Evolutionary conservation across 2,113 vertebrate species (phyloP).

Genomic region (Ia io): DNA sequence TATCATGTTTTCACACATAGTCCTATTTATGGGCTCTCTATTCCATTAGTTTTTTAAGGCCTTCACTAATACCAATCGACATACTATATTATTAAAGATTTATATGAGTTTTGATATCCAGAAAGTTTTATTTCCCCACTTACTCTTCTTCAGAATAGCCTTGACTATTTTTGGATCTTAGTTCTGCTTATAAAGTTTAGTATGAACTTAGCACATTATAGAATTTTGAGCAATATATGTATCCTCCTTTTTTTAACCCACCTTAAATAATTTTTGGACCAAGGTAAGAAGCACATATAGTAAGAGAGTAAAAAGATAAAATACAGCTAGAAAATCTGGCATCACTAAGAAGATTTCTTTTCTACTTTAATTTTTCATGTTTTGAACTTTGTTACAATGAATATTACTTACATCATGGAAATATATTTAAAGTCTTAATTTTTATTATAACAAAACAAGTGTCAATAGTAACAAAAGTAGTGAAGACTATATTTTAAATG

Average conservation of each 20-base stretch:
- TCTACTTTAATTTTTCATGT: background rate
- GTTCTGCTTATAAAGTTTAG: conserved; percentile 20
- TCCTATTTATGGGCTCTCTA: background rate
- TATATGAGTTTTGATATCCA: background rate
- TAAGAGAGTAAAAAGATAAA: background rate
- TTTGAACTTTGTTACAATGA: conserved; percentile 1
- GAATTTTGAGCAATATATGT: background rate
- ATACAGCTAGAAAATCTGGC: background rate
- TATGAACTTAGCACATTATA: background rate
- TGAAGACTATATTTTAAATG: background rate
- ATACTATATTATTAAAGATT: background rate
- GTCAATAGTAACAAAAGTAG: background rate
- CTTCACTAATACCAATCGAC: background rate
- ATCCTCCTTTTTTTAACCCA: conserved; percentile 35
- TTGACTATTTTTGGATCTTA: background rate
- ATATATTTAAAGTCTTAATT: conserved; percentile 21
- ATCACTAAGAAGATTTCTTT: background rate
- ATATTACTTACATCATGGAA: conserved; percentile 20
- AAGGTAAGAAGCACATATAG: background rate
- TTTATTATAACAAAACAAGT: conserved; percentile 23
- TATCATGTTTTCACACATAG: background rate
- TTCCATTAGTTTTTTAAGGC: conserved; percentile 3
- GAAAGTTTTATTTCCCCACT: background rate
- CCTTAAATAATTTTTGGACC: background rate
- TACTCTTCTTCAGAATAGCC: conserved; percentile 28